Conservation (phyloP, 2,888 invertebrate genomes). For the Nomada hirtipes region DNA sequence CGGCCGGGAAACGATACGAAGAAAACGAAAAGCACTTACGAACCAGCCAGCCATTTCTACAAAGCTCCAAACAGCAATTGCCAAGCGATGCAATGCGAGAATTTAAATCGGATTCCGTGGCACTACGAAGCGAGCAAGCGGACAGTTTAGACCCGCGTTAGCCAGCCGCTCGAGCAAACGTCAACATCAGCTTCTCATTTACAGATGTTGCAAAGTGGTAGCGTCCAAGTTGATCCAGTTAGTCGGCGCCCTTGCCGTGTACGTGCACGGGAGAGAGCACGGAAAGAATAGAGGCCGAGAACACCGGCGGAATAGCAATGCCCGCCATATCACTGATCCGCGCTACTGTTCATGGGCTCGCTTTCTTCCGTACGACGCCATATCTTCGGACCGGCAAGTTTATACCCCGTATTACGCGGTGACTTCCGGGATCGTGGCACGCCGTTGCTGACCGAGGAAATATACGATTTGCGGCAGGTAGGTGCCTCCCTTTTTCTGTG, state of each 20-base stretch:
- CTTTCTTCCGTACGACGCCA: constrained; percentile 39
- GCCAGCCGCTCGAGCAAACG: constrained; percentile 5
- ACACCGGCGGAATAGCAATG: constrained; percentile 75
- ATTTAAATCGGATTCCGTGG: constrained; percentile 16
- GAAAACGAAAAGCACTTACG: too few species aligned
- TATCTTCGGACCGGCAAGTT: constrained; percentile 73
- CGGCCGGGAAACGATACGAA: too few species aligned
- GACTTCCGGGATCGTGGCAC: constrained; percentile 17
- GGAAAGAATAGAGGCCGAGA: constrained; percentile 50
- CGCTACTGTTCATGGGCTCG: constrained; percentile 22
- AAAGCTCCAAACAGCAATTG: not conserved
- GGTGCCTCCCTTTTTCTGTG: not conserved
- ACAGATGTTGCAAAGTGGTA: constrained; percentile 33
- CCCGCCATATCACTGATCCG: constrained; percentile 52
- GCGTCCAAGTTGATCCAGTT: constrained; percentile 38
- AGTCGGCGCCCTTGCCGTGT: constrained; percentile 36
- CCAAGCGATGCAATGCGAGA: not conserved
- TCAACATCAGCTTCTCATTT: constrained; percentile 45
- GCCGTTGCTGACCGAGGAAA: not conserved
- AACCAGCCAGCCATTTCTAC: not conserved
- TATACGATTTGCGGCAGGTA: not conserved
- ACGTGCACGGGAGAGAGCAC: constrained; percentile 12
- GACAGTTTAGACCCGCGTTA: not conserved
- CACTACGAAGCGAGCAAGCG: constrained; percentile 3
- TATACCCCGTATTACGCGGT: constrained; percentile 71